Conservation (phyloP, 2,797 vertebrate genomes). For the Clarias fuscus region DNA sequence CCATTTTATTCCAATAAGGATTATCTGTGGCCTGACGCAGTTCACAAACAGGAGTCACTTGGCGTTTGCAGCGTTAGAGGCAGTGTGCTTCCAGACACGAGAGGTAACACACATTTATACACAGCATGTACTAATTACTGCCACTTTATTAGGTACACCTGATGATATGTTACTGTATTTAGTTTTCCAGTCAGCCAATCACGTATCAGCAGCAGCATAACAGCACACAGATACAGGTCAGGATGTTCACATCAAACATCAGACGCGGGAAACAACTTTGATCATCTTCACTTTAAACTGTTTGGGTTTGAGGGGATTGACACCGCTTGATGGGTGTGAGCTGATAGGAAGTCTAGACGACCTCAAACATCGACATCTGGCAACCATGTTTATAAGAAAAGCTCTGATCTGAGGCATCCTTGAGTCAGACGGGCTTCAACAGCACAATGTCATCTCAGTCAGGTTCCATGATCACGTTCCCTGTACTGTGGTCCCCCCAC, state of each 20-base stretch:
- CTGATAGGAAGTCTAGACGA: too few species aligned
- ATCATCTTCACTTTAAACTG: neutral
- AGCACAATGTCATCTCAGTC: neutral
- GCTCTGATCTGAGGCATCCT: neutral
- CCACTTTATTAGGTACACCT: neutral
- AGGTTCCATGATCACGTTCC: neutral
- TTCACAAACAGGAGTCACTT: conserved; percentile 94
- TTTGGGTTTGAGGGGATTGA: neutral
- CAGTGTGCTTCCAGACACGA: conserved; percentile 96
- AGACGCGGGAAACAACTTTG: neutral
- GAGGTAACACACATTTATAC: conserved; percentile 76
- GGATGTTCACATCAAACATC: neutral
- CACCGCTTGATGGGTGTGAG: too few species aligned
- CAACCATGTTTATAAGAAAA: neutral
- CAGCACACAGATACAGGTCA: neutral
- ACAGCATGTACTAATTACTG: neutral
- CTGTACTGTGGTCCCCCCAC: neutral
- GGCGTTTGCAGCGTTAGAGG: conserved; percentile 93
- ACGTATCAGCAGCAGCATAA: neutral
- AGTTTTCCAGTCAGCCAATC: neutral
- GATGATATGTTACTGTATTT: neutral
- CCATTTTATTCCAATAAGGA: conserved; percentile 67
- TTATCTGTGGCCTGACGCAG: conserved; percentile 96
- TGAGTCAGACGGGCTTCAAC: neutral
- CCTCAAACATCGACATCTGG: too few species aligned